phyloP scores from a whole-genome alignment of 2,113 vertebrate species.

The Galbula dea region DNA sequence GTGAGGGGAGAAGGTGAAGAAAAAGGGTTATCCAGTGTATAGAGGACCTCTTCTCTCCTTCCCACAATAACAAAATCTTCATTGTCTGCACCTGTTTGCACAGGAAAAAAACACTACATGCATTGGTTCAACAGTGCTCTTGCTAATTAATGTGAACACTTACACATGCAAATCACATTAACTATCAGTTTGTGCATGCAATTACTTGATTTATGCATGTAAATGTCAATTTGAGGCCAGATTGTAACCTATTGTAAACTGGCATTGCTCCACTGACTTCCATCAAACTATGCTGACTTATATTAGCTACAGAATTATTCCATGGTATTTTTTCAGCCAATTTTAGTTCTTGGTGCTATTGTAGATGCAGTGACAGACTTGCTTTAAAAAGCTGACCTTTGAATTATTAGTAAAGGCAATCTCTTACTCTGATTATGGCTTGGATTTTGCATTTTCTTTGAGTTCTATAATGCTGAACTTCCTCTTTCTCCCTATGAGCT shows the following conservation, averaged over 20 bases:
- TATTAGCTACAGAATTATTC: neutral
- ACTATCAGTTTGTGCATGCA: conserved; percentile 14
- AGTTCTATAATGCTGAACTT: neutral
- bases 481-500: neutral
- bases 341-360: neutral
- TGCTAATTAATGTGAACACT: conserved; percentile 38
- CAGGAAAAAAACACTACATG: neutral
- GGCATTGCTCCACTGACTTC: neutral
- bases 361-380: neutral
- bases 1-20: neutral
- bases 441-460: neutral
- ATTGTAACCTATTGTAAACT: conserved; percentile 18
- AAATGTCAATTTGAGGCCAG: conserved; percentile 28
- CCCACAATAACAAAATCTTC: conserved; percentile 3
- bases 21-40: neutral
- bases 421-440: neutral
- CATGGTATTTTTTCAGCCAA: neutral
- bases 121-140: neutral
- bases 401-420: neutral
- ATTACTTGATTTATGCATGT: conserved; percentile 30
- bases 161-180: conserved; percentile 47
- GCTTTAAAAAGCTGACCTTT: neutral
- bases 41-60: neutral
- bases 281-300: neutral
- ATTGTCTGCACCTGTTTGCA: conserved; percentile 7